A percentile compares a stretch with the other conserved stretches of the same genome.
These are phyloP conservation scores for Mesoclemmys tuberculata DNA, from an alignment of 2,113 vertebrate genomes.

Conservation along the genomic window DNA sequence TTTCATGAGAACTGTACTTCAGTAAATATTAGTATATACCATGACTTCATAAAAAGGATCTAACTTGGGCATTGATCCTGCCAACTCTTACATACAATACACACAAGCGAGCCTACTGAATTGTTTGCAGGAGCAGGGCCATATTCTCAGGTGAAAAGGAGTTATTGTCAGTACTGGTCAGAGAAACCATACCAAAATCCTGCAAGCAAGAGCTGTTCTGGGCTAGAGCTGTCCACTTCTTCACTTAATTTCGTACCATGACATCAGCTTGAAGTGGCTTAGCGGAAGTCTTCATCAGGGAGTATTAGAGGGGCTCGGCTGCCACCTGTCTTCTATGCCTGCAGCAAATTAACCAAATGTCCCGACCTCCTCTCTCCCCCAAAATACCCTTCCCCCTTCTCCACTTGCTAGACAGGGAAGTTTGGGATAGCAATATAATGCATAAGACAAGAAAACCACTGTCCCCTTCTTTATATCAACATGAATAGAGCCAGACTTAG, in stretches of 20 bases:
- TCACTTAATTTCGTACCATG: not conserved
- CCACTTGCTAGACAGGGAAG: not conserved
- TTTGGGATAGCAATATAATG: not conserved
- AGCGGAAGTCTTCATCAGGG: not conserved
- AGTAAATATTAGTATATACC: not conserved
- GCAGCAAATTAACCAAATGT: not conserved
- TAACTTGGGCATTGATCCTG: not conserved
- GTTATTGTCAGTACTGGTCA: not conserved
- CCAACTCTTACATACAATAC: not conserved
- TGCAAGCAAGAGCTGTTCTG: not conserved
- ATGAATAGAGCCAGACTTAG: constrained; percentile 23
- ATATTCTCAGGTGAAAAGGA: not conserved
- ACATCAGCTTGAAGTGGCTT: not conserved
- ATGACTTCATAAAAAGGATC: not conserved
- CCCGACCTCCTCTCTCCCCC: not conserved
- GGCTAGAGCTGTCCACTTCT: not conserved
- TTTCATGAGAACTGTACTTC: not conserved
- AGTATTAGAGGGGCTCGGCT: not conserved
- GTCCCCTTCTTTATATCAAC: constrained; percentile 1
- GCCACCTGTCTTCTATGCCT: fast-evolving
- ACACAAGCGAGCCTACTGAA: not conserved
- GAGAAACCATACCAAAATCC: not conserved
- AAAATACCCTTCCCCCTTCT: not conserved
- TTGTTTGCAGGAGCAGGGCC: not conserved
- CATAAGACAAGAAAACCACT: constrained; percentile 23